phyloP scores from a whole-genome alignment of 2,797 vertebrate species.

The Benthosema pterotum region DNA sequence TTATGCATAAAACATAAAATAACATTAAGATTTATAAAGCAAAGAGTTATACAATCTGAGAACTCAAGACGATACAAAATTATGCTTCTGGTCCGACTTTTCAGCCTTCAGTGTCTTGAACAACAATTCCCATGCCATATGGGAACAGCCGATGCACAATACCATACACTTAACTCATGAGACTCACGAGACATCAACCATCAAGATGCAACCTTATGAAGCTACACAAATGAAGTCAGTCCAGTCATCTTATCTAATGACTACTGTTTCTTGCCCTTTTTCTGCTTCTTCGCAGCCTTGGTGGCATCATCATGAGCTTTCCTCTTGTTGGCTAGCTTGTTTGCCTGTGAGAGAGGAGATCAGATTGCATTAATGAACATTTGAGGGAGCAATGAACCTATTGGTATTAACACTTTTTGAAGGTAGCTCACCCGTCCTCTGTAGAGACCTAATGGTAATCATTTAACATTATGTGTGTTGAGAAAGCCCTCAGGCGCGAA shows the following conservation, averaged over 20 bases:
- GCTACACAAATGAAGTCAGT: constrained; percentile 41
- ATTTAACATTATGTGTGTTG: no score
- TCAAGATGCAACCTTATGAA: constrained; percentile 5
- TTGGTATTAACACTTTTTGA: constrained; percentile 10
- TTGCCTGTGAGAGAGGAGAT: constrained; percentile 79
- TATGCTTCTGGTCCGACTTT: constrained; percentile 18
- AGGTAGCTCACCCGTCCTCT: constrained; percentile 31
- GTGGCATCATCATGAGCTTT: constrained; percentile 87
- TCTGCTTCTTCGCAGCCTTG: constrained; percentile 87
- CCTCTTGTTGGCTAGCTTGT: constrained; percentile 92
- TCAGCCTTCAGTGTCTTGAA: constrained; percentile 15
- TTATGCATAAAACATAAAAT: constrained; percentile 11
- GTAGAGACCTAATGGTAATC: constrained; percentile 12
- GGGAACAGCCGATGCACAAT: background rate
- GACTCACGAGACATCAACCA: constrained; percentile 24
- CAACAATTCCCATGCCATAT: background rate
- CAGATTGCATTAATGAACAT: constrained; percentile 49
- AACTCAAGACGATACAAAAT: background rate
- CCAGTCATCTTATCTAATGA: background rate
- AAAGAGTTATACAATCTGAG: constrained; percentile 6
- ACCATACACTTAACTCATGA: constrained; percentile 5
- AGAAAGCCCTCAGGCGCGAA: no score
- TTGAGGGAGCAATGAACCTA: constrained; percentile 5
- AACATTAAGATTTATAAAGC: constrained; percentile 31
- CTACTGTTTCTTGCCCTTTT: constrained; percentile 72